Evolutionary conservation across 2,113 vertebrate species (phyloP).

Genomic region (Riparia riparia): DNA sequence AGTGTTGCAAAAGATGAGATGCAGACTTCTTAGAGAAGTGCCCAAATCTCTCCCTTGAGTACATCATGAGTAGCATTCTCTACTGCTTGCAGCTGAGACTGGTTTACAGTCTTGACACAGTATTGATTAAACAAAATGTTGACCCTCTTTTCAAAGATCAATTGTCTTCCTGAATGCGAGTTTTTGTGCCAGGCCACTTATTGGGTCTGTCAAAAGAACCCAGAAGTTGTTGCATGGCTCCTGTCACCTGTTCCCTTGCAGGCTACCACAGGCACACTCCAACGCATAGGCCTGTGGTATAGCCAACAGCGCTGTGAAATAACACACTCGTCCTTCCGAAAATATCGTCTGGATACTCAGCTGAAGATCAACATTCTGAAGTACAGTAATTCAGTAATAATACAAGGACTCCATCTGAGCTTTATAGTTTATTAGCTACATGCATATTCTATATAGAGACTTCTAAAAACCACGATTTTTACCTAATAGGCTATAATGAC

Average conservation of each 20-base stretch:
- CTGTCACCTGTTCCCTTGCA: background rate
- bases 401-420: background rate
- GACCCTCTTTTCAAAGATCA: background rate
- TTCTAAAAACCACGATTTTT: conserved; percentile 63
- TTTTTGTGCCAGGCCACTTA: background rate
- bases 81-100: background rate
- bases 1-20: background rate
- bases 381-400: background rate
- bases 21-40: background rate
- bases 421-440: conserved; percentile 16
- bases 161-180: background rate
- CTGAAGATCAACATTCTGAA: background rate
- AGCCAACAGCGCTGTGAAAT: background rate
- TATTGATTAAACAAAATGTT: background rate
- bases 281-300: accelerated
- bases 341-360: background rate
- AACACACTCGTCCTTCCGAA: background rate
- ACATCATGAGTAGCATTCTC: background rate
- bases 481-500: conserved; percentile 61
- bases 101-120: background rate
- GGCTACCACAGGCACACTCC: background rate
- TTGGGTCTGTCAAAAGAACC: background rate
- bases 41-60: background rate
- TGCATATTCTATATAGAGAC: conserved; percentile 20
- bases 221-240: background rate